These are phyloP conservation scores for Bujurquina vittata DNA, from an alignment of 2,113 vertebrate genomes.

Conservation along the genomic window DNA sequence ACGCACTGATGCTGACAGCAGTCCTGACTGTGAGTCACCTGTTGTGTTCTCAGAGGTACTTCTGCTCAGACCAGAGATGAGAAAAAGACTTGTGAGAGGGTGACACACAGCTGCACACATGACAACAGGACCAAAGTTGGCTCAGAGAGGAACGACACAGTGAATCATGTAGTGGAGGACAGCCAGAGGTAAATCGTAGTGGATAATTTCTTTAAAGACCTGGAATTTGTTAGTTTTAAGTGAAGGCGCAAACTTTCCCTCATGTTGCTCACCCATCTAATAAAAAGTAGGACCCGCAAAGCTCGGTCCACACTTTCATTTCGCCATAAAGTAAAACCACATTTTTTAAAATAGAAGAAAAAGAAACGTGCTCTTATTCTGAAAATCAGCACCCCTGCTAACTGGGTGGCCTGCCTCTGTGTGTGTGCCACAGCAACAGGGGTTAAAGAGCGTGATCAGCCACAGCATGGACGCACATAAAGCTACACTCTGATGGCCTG, in stretches of 20 bases:
- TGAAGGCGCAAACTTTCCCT: constrained; percentile 18
- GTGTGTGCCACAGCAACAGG: constrained; percentile 34
- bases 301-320: not conserved
- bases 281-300: not conserved
- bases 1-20: constrained; percentile 38
- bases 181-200: not conserved
- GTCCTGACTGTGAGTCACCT: constrained; percentile 63
- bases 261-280: not conserved
- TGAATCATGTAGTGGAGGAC: constrained; percentile 43
- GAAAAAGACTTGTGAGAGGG: constrained; percentile 60
- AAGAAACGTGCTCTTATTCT: constrained; percentile 9
- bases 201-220: not conserved
- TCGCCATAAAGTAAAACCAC: not conserved
- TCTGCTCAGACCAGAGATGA: constrained; percentile 38
- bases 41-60: constrained; percentile 34
- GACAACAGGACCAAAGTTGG: constrained; percentile 44
- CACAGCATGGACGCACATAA: constrained; percentile 9
- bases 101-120: constrained; percentile 55
- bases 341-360: not conserved
- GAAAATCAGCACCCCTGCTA: not conserved
- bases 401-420: constrained; percentile 51
- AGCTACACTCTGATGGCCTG: not conserved
- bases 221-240: constrained; percentile 40
- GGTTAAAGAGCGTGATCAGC: constrained; percentile 36
- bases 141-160: constrained; percentile 27